A percentile compares a stretch with the other conserved stretches of the same genome.
phyloP scores from a whole-genome alignment of 2,888 invertebrate genomes.

The Nomada fabriciana region DNA sequence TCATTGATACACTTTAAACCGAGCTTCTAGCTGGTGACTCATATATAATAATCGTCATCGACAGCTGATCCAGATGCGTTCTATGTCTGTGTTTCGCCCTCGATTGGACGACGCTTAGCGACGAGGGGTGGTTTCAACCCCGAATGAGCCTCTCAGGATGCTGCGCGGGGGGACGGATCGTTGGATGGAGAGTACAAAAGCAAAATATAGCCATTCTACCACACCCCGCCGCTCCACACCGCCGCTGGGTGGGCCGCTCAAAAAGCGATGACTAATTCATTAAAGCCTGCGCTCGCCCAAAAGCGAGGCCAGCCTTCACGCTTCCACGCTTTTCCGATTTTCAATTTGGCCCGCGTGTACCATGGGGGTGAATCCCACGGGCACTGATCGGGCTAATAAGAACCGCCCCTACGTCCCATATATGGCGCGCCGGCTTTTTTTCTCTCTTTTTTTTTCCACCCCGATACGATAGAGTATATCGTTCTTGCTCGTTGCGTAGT shows the following conservation, averaged over 20 bases:
- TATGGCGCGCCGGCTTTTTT: background rate
- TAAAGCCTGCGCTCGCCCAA: conserved; percentile 55
- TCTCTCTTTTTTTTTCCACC: background rate
- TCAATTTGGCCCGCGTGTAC: conserved; percentile 56
- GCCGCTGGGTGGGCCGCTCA: conserved; percentile 39
- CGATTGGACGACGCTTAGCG: conserved; percentile 47
- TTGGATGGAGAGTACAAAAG: conserved; percentile 64
- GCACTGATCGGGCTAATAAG: conserved; percentile 55
- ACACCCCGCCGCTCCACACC: background rate
- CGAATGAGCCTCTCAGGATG: conserved; percentile 36
- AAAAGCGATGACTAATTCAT: conserved; percentile 77
- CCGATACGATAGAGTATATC: background rate
- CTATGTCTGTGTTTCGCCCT: conserved; percentile 53
- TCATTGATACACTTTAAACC: conserved; percentile 82
- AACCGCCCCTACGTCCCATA: background rate
- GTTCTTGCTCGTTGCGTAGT: background rate
- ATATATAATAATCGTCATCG: conserved; percentile 80
- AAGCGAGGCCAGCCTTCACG: conserved; percentile 53
- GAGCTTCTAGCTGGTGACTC: conserved; percentile 76
- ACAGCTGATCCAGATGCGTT: conserved; percentile 79
- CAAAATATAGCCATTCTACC: conserved; percentile 64
- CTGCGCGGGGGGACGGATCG: conserved; percentile 54
- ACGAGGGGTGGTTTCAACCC: conserved; percentile 34
- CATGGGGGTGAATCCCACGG: conserved; percentile 47
- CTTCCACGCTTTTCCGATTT: conserved; percentile 65